Evolutionary conservation across 2,113 vertebrate genomes (phyloP), one percentile per base, ranked within the genome.

Genomic region (Stegostoma tigrinum): DNA sequence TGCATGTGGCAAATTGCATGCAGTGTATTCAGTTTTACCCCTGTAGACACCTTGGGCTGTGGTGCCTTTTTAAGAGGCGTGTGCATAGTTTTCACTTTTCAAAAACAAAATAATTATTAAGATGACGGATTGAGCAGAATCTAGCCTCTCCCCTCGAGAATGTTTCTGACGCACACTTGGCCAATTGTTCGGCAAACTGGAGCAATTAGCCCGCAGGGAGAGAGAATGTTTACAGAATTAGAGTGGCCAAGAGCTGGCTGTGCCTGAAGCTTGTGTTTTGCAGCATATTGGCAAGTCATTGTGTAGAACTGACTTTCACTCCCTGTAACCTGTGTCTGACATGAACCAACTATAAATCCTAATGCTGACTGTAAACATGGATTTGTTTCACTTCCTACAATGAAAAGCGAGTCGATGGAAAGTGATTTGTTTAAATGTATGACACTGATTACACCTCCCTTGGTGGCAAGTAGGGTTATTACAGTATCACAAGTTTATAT

Each of bases 181-280:
- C 78, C 78, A 42, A 42, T 83, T 15, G 78, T 42, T 83, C n/a
- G 42, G 78, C 78, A 83, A 83, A 83, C 45, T 52, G 45, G 52
- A 89, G 48, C 48, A 61, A 55, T 34, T 24, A 89, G 86, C 48
- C 52, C 86, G 15, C 19, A 38, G 78, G 78, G 78, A 42, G n/a
- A 83, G 78, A 83, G n/a, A 83, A 19, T 83, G 78, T 83, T 83
- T 83, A 83, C n/a, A 83, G n/a, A 83, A 38, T 83, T n/a, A 83
- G n/a, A 42, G 5, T 42, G 5, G 78, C 34, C n/a, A 83, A n/a
- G 38, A 83, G n/a, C 55, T 61, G 78, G 15, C 78, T 80, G 34
- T 38, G 78, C 15, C n/a, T 83, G n/a, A 4, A 83, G 2, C 78
- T 83, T 83, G 78, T 83, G 78, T 4, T 83, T 42, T 19, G 78